A percentile compares a stretch with the other conserved stretches of the same genome.
Evolutionary conservation across 2,113 vertebrate species (phyloP).

Genomic region (Himantopus leucocephalus): DNA sequence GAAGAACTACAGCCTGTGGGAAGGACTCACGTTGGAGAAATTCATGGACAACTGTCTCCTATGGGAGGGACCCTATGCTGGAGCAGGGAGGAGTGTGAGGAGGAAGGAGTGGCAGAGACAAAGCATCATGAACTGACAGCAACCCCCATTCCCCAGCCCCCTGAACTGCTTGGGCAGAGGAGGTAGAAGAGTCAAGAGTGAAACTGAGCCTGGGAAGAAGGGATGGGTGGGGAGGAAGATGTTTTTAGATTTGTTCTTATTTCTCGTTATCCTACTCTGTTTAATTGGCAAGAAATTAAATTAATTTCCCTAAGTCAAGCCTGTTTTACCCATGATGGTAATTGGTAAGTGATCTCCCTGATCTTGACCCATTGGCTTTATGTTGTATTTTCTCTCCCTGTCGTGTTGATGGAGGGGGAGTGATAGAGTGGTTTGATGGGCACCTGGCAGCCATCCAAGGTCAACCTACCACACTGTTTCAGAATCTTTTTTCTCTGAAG

Average conservation of each 20-base stretch:
- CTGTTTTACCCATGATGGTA: not conserved
- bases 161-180: fast-evolving
- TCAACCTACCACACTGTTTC: not conserved
- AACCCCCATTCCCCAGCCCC: not conserved
- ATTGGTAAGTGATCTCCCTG: not conserved
- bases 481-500: not conserved
- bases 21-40: not conserved
- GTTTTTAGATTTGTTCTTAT: not conserved
- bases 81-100: not conserved
- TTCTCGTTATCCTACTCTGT: not conserved
- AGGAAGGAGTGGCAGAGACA: not conserved
- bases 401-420: not conserved
- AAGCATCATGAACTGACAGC: not conserved
- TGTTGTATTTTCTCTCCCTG: not conserved
- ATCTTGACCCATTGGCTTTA: not conserved
- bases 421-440: not conserved
- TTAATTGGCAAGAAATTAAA: not conserved
- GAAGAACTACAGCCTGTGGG: not conserved
- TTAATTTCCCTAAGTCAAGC: not conserved
- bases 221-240: too few relatives aligned
- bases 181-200: not conserved
- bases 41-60: not conserved
- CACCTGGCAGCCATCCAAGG: not conserved
- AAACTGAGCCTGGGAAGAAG: not conserved
- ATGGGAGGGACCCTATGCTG: too few relatives aligned